Conservation (phyloP, 2,113 vertebrate species). For the Oreotrochilus melanogaster region DNA sequence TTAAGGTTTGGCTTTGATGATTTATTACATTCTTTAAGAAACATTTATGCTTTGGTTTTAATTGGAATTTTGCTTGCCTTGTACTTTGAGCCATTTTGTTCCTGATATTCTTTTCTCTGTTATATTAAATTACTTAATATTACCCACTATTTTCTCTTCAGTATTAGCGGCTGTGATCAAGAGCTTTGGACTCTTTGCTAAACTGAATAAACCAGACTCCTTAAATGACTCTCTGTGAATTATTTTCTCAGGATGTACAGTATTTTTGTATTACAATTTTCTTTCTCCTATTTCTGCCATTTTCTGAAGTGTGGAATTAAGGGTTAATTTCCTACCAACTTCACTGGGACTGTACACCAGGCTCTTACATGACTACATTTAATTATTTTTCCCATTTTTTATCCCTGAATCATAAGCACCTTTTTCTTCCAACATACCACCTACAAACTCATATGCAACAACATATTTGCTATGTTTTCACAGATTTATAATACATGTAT, state of each 20-base stretch:
- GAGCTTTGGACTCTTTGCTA: neutral
- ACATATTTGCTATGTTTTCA: neutral
- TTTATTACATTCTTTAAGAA: neutral
- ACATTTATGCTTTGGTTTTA: neutral
- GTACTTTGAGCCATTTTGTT: neutral
- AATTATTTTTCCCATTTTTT: neutral
- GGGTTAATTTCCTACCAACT: conserved; percentile 1
- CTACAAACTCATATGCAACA: neutral
- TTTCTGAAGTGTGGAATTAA: neutral
- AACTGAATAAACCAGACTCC: neutral
- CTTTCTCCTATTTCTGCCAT: neutral
- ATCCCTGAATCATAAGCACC: neutral
- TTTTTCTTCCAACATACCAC: neutral
- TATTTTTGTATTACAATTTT: neutral
- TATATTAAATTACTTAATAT: neutral
- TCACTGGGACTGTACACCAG: neutral
- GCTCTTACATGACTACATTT: neutral
- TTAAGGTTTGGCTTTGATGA: neutral
- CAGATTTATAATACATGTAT: neutral
- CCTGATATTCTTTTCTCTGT: neutral
- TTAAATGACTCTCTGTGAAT: neutral
- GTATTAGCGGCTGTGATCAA: neutral
- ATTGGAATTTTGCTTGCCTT: neutral
- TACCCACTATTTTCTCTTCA: neutral
- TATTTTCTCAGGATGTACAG: neutral